Evolutionary conservation across 1,140 invertebrate species (phyloP), one percentile per base, ranked within the genome.

Genomic region (Hormaphis cornu): DNA sequence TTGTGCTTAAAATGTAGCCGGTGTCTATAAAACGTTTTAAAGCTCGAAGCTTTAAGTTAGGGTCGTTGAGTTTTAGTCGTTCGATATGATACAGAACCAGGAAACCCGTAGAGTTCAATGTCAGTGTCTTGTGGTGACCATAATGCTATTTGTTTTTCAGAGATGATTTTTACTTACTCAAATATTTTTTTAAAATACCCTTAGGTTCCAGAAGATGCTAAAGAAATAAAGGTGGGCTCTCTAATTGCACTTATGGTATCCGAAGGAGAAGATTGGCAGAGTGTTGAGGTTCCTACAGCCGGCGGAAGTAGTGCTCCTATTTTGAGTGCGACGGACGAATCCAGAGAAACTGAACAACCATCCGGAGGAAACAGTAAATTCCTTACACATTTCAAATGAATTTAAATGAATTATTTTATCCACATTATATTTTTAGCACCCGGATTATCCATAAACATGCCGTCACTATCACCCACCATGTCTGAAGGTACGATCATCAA

Each of bases 381-480:
- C 40, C 16, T 59, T 50, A 33, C 16, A 30, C 8, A 26, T 59
- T 54, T 33, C 16, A 50, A 52, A 12, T 26, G 50, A 20, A 24
- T 14, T 7, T 61, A 14, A 26, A 44, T 10, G 9, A 6, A 16
- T 24, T 61, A 8, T 22, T 22, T 24, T 3, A 28, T 40, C 37
- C 3, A 14, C 6, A 37, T 28, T 26, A 16, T 54, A 10, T 42
- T 69, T 66, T 28, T 30, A 73, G 72, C 71, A 12, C 30, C 61
- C 0, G 72, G 72, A 61, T 56, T 72, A 33, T 53, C 69, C 40
- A 54, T 99, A 8, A 80, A 84, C 3, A 82, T 99, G 40, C 97
- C 97, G 1, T 95, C 96, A 1, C 81, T 99, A 1, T 98, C 95
- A 5, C 97, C 97, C 0, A 99, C 97, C 1, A 99, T 99, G 97